Evolutionary conservation across 2,888 invertebrate genomes (phyloP).

Genomic region (Acronicta alni): DNA sequence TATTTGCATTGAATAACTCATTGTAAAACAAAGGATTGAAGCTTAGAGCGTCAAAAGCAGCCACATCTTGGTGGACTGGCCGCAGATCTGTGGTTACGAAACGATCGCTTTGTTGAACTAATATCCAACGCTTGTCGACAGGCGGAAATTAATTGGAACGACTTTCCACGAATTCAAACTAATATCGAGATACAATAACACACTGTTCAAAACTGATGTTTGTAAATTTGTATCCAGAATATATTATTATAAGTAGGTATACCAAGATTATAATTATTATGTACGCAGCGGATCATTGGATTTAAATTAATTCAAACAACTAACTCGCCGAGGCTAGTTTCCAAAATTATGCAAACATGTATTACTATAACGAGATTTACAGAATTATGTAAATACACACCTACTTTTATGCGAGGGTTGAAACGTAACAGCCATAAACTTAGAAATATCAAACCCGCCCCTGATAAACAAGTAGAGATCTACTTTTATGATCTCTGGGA

Average conservation of each 20-base stretch:
- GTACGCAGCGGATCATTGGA: constrained; percentile 19
- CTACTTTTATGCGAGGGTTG: constrained; percentile 52
- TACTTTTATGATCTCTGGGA: constrained; percentile 64
- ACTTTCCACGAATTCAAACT: constrained; percentile 21
- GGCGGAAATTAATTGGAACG: constrained; percentile 30
- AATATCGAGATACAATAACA: constrained; percentile 6
- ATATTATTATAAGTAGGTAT: neutral
- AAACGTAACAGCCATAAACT: constrained; percentile 49
- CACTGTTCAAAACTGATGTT: neutral
- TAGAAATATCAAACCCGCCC: constrained; percentile 54
- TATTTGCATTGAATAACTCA: constrained; percentile 45
- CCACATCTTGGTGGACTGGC: constrained; percentile 26
- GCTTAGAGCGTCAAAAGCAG: constrained; percentile 18
- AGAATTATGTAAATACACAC: constrained; percentile 56
- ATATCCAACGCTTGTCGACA: constrained; percentile 30
- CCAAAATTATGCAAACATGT: constrained; percentile 45
- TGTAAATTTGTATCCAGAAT: neutral
- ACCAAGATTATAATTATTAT: neutral
- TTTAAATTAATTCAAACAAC: constrained; percentile 45
- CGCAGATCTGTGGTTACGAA: constrained; percentile 25
- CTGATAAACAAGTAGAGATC: constrained; percentile 55
- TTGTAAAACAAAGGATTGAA: constrained; percentile 23
- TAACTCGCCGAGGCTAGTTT: constrained; percentile 25
- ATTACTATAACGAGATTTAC: constrained; percentile 52
- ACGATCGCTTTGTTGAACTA: constrained; percentile 39